A percentile compares a stretch with the other conserved stretches of the same genome.
Conservation (phyloP, 1,140 invertebrate species). For the Pachyrhynchus sulphureomaculatus region DNA sequence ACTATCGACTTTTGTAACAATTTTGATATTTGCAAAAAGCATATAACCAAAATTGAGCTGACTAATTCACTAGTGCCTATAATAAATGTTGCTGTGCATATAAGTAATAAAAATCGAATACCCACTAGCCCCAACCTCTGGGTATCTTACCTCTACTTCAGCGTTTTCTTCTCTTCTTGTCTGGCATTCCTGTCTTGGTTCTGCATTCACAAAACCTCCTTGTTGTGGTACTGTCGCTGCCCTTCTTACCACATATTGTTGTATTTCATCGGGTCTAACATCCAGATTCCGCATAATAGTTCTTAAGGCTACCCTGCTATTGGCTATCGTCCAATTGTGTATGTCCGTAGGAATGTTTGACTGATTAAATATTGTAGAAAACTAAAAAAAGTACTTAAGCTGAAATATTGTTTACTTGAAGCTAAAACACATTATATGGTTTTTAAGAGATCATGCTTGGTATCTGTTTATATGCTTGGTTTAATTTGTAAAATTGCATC, state of each 20-base stretch:
- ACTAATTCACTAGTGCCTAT: too few relatives aligned
- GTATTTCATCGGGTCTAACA: not conserved
- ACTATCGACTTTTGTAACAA: too few relatives aligned
- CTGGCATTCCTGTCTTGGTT: not conserved
- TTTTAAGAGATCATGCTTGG: too few relatives aligned
- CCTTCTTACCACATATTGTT: constrained; percentile 18
- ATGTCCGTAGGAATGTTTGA: constrained; percentile 41
- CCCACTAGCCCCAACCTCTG: too few relatives aligned
- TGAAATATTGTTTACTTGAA: not conserved
- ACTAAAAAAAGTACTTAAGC: not conserved
- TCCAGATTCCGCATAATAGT: constrained; percentile 10
- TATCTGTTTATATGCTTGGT: not conserved
- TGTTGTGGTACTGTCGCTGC: not conserved
- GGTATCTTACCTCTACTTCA: not conserved
- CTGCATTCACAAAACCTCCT: too few relatives aligned
- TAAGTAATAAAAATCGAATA: too few relatives aligned
- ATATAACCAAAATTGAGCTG: too few relatives aligned
- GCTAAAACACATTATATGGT: too few relatives aligned
- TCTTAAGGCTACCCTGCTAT: constrained; percentile 29
- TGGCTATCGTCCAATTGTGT: constrained; percentile 43
- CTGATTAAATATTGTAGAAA: constrained; percentile 12
- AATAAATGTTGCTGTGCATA: too few relatives aligned
- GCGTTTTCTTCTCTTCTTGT: not conserved
- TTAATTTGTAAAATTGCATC: too few relatives aligned
- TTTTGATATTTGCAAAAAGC: too few relatives aligned